Evolutionary conservation across 2,888 invertebrate genomes (phyloP), one percentile per base, ranked within the genome.

Genomic region (Callyntrura guangdongensis): DNA sequence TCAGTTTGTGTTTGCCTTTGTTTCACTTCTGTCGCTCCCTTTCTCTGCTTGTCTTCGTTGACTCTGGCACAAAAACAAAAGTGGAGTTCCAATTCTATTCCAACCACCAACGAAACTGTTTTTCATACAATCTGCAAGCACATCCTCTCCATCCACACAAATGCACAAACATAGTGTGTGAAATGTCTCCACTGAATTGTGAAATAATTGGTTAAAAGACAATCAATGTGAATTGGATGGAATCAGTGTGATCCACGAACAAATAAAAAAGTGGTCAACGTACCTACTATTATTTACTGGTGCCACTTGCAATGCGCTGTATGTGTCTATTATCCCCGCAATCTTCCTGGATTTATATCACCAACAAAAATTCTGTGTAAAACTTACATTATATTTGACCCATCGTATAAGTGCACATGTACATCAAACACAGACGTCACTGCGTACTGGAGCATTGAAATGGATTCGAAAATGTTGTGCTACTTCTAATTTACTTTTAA

Each of bases 1-100:
- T 79, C 56, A 79, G 56, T 79, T 56, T 79, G 56, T 56, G 56
- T 17, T 79, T 56, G 56, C 27, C 79, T 79, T 79, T 79, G 79
- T 79, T 79, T 79, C 56, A 11, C 47, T 27, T 25, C 27, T 8
- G 27, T 36, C 25, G 8, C 27, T 27, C 27, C 56, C 22, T 53
- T 49, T 17, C 22, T 36, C 72, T 72, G n/a, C 11, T 27, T 69
- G 27, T 56, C 61, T 67, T 27, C 14, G 14, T 67, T 1, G 6
- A 64, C 59, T 59, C 59, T 22, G 22, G 22, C 4, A n/a, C 8
- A 53, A 25, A 25, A 6, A 27, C 72, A 72, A 20, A 45, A 69
- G 36, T 36, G 69, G 20, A 14, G 45, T 45, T 45, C 17, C 47
- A 47, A 17, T 14, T 14, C 12, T 12, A 9, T 9, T 53, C n/a